These are phyloP conservation scores for Sylvia borin DNA, from an alignment of 2,797 vertebrate genomes.

Conservation along the genomic window DNA sequence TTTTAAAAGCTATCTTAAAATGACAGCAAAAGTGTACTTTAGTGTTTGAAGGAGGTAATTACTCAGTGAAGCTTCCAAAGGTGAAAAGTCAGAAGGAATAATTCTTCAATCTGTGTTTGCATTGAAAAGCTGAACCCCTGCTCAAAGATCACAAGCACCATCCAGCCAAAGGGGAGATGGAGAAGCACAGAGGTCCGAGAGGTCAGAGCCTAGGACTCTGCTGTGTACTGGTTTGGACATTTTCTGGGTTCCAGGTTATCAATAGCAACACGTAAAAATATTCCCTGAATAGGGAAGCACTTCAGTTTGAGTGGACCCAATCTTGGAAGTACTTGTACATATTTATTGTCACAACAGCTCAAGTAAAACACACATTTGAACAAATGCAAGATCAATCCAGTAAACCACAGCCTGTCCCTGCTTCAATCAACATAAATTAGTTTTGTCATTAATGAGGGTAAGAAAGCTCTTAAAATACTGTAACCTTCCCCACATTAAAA, in stretches of 20 bases:
- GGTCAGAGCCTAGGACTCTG: not conserved
- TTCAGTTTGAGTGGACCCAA: not conserved
- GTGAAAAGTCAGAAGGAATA: not conserved
- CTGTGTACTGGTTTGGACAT: not conserved
- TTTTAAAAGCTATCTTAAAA: slow-evolving; percentile 13
- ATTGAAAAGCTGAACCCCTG: not conserved
- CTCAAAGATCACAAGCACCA: not conserved
- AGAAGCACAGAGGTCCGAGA: not conserved
- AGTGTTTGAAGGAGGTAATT: not conserved
- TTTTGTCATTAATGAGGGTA: not conserved
- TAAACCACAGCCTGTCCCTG: not conserved
- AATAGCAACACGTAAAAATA: not conserved
- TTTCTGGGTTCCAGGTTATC: not conserved
- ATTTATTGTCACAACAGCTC: not conserved
- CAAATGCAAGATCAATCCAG: not conserved
- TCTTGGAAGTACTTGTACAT: not conserved
- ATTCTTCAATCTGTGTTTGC: not conserved
- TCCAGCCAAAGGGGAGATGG: not conserved
- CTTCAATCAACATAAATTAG: not conserved
- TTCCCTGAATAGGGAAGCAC: not conserved
- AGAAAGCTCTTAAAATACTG: not conserved
- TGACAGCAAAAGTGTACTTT: not conserved
- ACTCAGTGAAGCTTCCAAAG: not conserved
- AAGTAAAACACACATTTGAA: not conserved
- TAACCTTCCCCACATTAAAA: not conserved